A percentile compares a stretch with the other conserved stretches of the same genome.
phyloP scores from a whole-genome alignment of 1,140 invertebrate genomes.

The Drepana arcuata region DNA sequence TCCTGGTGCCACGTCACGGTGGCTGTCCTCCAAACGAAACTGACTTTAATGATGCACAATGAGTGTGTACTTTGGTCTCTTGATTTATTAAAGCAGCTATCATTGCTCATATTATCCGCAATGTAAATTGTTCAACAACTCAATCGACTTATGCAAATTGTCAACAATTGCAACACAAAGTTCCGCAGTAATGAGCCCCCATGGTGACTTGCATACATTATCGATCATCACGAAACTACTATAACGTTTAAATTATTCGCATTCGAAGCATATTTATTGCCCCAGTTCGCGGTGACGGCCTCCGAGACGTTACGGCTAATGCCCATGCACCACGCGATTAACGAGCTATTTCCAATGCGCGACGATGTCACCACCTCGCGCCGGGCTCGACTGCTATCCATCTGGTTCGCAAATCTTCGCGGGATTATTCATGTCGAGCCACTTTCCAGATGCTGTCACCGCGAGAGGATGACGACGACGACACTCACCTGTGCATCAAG shows the following conservation, averaged over 20 bases:
- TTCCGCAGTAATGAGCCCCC: constrained; percentile 35
- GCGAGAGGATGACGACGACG: constrained; percentile 78
- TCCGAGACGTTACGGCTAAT: constrained; percentile 38
- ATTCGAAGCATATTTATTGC: constrained; percentile 37
- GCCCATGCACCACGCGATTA: constrained; percentile 41
- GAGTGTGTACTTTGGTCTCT: no score
- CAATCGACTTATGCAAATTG: constrained; percentile 45
- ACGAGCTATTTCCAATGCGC: no score
- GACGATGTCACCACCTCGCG: no score
- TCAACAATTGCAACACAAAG: no score
- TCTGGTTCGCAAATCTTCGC: no score
- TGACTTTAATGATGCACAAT: no score
- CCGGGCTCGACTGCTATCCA: no score
- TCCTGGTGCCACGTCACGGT: neutral
- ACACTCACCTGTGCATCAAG: constrained; percentile 88
- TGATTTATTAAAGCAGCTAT: constrained; percentile 20
- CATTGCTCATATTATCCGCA: constrained; percentile 19
- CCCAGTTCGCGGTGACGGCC: constrained; percentile 30
- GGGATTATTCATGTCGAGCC: no score
- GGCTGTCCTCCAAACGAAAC: no score
- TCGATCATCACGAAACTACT: constrained; percentile 46
- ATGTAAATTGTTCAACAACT: constrained; percentile 35
- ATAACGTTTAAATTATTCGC: constrained; percentile 35
- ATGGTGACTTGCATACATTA: constrained; percentile 33
- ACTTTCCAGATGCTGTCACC: constrained; percentile 60